These are phyloP conservation scores for Dinocampus coccinellae DNA, from an alignment of 2,888 invertebrate genomes.

Conservation along the genomic window DNA sequence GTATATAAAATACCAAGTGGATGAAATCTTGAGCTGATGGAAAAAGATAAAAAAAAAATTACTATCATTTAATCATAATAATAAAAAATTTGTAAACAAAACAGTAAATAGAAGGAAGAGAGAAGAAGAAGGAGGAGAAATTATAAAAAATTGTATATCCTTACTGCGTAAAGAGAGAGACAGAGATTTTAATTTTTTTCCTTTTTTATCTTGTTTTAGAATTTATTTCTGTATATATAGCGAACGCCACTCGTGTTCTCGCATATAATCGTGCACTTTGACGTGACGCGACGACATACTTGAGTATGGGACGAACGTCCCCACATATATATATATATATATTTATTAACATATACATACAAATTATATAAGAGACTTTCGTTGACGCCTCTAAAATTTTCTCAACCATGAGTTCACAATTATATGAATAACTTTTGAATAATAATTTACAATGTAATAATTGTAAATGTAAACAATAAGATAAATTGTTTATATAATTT, in stretches of 20 bases:
- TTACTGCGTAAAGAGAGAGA: not conserved
- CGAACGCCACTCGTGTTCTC: not conserved
- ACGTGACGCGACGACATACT: slow-evolving; percentile 1
- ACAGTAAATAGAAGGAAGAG: not conserved
- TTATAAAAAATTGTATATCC: slow-evolving; percentile 1
- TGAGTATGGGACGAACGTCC: slow-evolving; percentile 54
- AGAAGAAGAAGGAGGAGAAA: not conserved
- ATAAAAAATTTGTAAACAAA: not conserved
- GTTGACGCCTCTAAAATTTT: slow-evolving; percentile 57
- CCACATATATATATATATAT: too few relatives aligned
- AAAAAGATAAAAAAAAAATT: slow-evolving; percentile 10
- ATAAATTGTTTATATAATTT: not conserved
- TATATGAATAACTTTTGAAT: too few relatives aligned
- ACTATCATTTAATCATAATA: not conserved
- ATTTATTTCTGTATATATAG: not conserved
- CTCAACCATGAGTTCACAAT: slow-evolving; percentile 21
- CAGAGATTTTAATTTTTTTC: not conserved
- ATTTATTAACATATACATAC: slow-evolving; percentile 38
- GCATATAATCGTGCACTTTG: slow-evolving; percentile 20
- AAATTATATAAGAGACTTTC: slow-evolving; percentile 62
- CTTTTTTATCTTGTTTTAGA: not conserved
- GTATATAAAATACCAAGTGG: not conserved
- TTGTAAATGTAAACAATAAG: not conserved
- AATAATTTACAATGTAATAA: not conserved
- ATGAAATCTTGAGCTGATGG: not conserved